phyloP scores from a whole-genome alignment of 2,797 vertebrate species.

The Leptodactylus fallax region DNA sequence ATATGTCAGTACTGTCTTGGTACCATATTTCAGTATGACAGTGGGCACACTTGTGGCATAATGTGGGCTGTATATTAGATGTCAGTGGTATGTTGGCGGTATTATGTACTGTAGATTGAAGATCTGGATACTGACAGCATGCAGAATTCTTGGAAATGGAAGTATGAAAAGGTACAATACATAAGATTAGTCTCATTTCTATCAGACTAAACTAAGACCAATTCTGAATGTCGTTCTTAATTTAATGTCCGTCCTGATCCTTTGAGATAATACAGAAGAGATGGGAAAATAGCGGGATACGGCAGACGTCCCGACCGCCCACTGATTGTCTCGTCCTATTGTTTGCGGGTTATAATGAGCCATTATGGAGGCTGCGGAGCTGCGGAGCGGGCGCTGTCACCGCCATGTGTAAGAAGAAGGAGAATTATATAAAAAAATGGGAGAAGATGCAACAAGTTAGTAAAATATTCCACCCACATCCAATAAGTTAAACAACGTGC shows the following conservation, averaged over 20 bases:
- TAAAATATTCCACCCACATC: conserved; percentile 43
- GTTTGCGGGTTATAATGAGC: not conserved
- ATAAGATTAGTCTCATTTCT: too few species aligned
- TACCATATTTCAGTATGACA: too few species aligned
- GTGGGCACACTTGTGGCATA: too few species aligned
- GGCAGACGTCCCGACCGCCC: not conserved
- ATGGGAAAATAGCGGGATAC: not conserved
- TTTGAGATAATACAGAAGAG: not conserved
- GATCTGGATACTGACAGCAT: too few species aligned
- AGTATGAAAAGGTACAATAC: too few species aligned
- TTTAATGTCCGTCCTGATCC: not conserved
- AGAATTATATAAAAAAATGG: not conserved
- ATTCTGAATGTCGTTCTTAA: not conserved
- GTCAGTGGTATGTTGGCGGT: too few species aligned
- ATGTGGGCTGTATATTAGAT: too few species aligned
- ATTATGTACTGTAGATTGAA: too few species aligned
- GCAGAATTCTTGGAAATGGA: too few species aligned
- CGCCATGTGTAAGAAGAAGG: not conserved
- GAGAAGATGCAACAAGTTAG: not conserved
- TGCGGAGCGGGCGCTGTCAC: not conserved
- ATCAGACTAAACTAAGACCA: not conserved
- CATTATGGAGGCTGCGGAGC: too few species aligned
- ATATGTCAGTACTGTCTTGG: too few species aligned
- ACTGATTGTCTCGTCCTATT: not conserved
- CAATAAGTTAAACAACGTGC: not conserved